Base-by-base conservation (phyloP, 2,888 invertebrate species). In the Drosophila rellima region DNA sequence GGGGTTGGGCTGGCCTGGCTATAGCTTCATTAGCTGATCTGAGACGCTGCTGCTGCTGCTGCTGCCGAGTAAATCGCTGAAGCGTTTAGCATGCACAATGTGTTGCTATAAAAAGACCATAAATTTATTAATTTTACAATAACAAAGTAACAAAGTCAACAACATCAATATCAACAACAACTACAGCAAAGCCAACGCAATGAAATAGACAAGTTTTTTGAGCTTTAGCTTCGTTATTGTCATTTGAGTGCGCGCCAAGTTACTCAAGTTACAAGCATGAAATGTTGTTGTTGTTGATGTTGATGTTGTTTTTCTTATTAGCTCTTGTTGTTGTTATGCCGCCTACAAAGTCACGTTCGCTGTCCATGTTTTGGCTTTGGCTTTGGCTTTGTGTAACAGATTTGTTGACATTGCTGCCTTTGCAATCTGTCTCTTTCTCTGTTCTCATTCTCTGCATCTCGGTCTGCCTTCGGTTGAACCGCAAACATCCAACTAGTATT, bases 1-100 rank as follows among this genome's bases (percentile, higher is more conserved):
- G 18, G 17, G 31, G 68, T 60, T 37, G 17, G 31, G 68, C 56
- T 37, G 39, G 57, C 33, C 45, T 8, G 33, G 40, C 29, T 33
- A 57, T 65, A 62, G 74, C 57, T 69, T 55, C 51, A 70, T 52
- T 65, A 40, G 42, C 64, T 37, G 74, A 69, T 64, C 69, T 64
- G 63, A 45, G 60, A 48, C 39, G 54, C 39, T 17, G 52, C 37
- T 45, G 18, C 40, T 48, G 37, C 60, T 77, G 18, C 40, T 48
- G 37, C 56, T 77, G 37, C 56, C 74, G 78, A 74, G 71, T 45
- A 39, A 80, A 67, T 76, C 78, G 81, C 44, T 83, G 74, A 65
- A 82, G 81, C 82, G 82, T 81, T 82, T 78, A 78, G 71, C 74
- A 74, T 80, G 79, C 80, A 65, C 69, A 64, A 57, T 67, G 71